phyloP scores from a whole-genome alignment of 1,140 invertebrate genomes.

The Phthorimaea operculella region DNA sequence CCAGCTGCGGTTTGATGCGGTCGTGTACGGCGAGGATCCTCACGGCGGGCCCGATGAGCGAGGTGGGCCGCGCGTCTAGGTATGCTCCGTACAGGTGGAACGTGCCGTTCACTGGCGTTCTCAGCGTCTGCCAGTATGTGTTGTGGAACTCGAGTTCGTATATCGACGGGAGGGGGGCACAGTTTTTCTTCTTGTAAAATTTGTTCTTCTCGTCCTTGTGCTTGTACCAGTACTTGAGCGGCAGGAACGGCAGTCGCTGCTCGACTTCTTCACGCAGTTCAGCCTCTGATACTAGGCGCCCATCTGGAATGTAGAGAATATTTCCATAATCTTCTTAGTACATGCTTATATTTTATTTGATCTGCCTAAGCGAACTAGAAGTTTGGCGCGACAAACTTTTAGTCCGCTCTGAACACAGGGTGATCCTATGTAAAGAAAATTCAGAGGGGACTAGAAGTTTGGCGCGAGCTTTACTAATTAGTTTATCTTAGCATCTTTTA shows the following conservation, averaged over 20 bases:
- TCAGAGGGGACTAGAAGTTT: no score
- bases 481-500: neutral
- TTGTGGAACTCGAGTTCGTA: conserved; percentile 93
- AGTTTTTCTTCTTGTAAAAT: conserved; percentile 79
- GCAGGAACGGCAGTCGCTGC: conserved; percentile 80
- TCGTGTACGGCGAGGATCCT: conserved; percentile 92
- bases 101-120: conserved; percentile 79
- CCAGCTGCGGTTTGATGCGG: conserved; percentile 83
- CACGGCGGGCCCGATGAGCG: conserved; percentile 81
- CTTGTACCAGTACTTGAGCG: conserved; percentile 85
- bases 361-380: no score
- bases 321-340: no score
- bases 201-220: conserved; percentile 78
- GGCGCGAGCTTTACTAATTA: no score
- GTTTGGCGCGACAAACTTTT: no score
- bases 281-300: conserved; percentile 77
- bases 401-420: no score
- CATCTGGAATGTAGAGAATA: conserved; percentile 40
- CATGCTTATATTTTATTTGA: no score
- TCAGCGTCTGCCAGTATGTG: conserved; percentile 88
- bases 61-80: conserved; percentile 82
- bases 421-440: no score
- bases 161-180: conserved; percentile 84
- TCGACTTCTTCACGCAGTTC: conserved; percentile 81
- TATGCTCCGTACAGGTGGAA: conserved; percentile 92